Evolutionary conservation across 2,797 vertebrate genomes (phyloP), one percentile per base, ranked within the genome.

Genomic region (Myoxocephalus aenaeus): DNA sequence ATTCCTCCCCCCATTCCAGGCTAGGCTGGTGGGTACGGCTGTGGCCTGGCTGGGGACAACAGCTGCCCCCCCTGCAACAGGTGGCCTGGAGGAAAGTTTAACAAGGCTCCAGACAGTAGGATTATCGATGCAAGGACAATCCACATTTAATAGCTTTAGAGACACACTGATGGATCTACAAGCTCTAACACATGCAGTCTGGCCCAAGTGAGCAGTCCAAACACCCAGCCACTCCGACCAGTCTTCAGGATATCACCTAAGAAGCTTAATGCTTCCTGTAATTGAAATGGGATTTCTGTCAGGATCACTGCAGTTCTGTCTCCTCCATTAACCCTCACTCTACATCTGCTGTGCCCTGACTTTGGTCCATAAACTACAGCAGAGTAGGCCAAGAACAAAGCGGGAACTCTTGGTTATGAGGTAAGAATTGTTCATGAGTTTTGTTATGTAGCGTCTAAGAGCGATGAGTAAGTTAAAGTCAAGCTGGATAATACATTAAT

Each of bases 21-120:
- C 77, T 34, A 46, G 65, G 79, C 67, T 84, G 75, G 67, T 6
- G 36, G 81, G 82, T 83, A 66, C 13, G 61, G 58, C 77, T 70
- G 80, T 56, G 81, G 70, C 67, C 82, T 72, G 77, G 66, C 84
- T 29, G 54, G 80, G 73, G 73, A 66, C 48, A 89, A 85, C 95
- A 95, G 93, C 93, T 94, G 94, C 82, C 85, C 50, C 25, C 59
- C 13, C 12, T 68, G 51, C 84, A 94, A 93, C 94, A 95, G 94
- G 92, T 94, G 94, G 91, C 67, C 77, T 53, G 67, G 87, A 87
- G 87, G 92, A 93, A 92, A 91, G 90, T 94, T 95, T 89, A 92
- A 94, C 90, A 88, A 88, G 87, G 68, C 80, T 79, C 90, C 73
- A 90, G 86, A 81, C 90, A 75, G 65, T 25, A 61, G 81, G 87